These are phyloP conservation scores for Catharus ustulatus DNA, from an alignment of 2,797 vertebrate genomes.

Conservation along the genomic window DNA sequence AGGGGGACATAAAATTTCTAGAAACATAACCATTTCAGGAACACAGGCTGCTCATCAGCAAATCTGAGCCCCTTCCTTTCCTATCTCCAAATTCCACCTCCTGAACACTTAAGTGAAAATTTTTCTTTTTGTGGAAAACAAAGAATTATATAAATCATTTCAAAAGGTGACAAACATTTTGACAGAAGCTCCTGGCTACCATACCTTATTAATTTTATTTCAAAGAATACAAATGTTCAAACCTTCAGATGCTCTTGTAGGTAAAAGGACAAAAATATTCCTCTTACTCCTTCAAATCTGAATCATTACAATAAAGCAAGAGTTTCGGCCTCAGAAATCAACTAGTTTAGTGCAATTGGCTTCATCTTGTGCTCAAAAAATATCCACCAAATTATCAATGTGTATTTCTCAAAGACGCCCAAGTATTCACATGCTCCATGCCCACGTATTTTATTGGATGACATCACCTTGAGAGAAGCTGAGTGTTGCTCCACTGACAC, in stretches of 20 bases:
- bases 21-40: neutral
- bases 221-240: neutral
- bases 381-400: neutral
- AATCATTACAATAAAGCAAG: neutral
- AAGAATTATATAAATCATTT: neutral
- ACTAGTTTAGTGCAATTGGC: neutral
- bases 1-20: neutral
- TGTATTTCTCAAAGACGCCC: neutral
- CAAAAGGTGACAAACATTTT: neutral
- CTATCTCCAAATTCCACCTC: neutral
- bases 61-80: neutral
- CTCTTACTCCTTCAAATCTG: neutral
- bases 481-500: neutral
- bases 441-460: fast-evolving
- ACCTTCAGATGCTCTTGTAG: neutral
- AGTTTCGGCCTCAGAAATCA: neutral
- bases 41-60: neutral
- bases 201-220: neutral
- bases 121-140: neutral
- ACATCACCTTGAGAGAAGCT: neutral
- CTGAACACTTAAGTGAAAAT: neutral
- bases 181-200: neutral
- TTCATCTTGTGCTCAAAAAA: neutral
- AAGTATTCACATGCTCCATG: neutral
- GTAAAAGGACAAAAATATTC: neutral